These are phyloP conservation scores for Drosophila tani DNA, from an alignment of 1,140 invertebrate species.

Conservation along the genomic window DNA sequence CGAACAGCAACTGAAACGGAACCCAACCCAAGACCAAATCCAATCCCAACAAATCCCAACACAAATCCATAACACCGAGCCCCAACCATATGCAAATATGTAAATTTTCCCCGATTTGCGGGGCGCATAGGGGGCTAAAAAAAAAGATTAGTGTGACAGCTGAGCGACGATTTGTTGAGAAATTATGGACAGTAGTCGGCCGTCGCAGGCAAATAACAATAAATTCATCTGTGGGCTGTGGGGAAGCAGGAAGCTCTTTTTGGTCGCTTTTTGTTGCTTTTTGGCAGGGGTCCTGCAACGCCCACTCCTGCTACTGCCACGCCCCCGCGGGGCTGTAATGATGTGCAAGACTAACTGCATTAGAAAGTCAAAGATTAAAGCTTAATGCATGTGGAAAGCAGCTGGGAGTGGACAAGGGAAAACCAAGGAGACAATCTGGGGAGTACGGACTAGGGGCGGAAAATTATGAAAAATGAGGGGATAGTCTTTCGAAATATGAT, in stretches of 20 bases:
- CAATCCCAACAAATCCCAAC: constrained; percentile 24
- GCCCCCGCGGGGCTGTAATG: constrained; percentile 31
- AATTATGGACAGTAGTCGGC: constrained; percentile 81
- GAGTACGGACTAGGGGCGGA: background rate
- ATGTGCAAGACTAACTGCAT: constrained; percentile 55
- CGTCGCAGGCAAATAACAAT: constrained; percentile 70
- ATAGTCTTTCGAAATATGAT: constrained; percentile 5
- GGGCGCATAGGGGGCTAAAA: constrained; percentile 15
- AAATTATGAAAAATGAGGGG: constrained; percentile 29
- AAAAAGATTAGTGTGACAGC: constrained; percentile 79
- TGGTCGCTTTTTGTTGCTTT: constrained; percentile 1
- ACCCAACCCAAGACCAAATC: constrained; percentile 27
- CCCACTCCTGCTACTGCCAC: constrained; percentile 46
- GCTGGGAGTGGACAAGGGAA: constrained; percentile 5
- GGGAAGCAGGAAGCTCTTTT: constrained; percentile 41
- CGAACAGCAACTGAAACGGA: constrained; percentile 29
- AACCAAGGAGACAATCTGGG: constrained; percentile 1
- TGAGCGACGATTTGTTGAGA: constrained; percentile 82
- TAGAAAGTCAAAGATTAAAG: constrained; percentile 56
- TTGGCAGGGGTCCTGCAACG: constrained; percentile 18
- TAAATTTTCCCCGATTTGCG: constrained; percentile 53
- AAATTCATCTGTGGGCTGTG: constrained; percentile 46
- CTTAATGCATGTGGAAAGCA: constrained; percentile 53
- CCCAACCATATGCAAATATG: constrained; percentile 60
- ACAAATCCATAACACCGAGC: constrained; percentile 40